These are phyloP conservation scores for Seira ritae DNA, from an alignment of 2,888 invertebrate genomes.

Conservation along the genomic window DNA sequence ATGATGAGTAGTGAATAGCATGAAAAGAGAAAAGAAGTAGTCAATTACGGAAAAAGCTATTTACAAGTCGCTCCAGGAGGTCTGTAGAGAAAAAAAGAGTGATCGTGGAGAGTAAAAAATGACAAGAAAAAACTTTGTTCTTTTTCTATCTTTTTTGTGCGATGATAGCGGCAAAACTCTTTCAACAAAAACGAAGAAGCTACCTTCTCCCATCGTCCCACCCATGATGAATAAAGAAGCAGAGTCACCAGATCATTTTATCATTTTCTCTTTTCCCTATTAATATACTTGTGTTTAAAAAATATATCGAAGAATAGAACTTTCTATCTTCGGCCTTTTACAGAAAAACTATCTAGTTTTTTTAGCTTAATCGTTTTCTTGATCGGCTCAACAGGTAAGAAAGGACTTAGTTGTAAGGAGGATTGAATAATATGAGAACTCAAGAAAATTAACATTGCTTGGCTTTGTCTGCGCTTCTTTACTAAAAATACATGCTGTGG, in stretches of 20 bases:
- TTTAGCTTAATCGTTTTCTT: not conserved
- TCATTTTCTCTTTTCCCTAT: no score
- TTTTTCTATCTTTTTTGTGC: slow-evolving; percentile 46
- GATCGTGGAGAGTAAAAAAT: slow-evolving; percentile 57
- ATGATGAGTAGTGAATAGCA: not conserved
- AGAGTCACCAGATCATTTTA: no score
- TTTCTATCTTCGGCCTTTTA: no score
- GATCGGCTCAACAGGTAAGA: slow-evolving; percentile 4
- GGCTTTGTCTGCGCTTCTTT: no score
- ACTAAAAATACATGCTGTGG: no score
- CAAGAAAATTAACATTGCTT: not conserved
- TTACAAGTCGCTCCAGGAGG: slow-evolving; percentile 71
- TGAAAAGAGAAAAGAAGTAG: slow-evolving; percentile 66
- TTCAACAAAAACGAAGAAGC: not conserved
- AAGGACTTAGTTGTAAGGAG: not conserved
- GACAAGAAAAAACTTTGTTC: slow-evolving; percentile 62
- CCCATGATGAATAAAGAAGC: no score
- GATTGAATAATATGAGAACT: not conserved
- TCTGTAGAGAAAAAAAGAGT: slow-evolving; percentile 52
- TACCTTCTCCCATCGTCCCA: not conserved
- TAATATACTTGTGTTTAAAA: no score
- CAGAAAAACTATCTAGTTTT: no score
- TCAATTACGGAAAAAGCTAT: slow-evolving; percentile 72
- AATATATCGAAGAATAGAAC: no score
- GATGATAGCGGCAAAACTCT: no score